Evolutionary conservation across 2,888 invertebrate genomes (phyloP), one percentile per base, ranked within the genome.

Genomic region (Cheilosia vulpina): DNA sequence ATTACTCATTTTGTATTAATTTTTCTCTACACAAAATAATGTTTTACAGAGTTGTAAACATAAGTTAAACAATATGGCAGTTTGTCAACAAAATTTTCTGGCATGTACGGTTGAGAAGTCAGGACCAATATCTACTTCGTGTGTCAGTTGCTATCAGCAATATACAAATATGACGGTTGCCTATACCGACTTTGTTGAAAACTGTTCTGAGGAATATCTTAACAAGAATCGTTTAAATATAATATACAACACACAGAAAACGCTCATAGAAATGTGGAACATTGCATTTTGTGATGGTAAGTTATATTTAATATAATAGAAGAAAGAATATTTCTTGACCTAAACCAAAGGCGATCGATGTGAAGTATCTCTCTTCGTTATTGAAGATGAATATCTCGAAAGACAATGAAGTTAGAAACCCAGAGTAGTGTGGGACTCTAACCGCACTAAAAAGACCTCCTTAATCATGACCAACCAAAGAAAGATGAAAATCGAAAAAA

Each of bases 201-300:
- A 43, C 21, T 85, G 84, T 27, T 52, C 60, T 4, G n/a, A 62
- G 3, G 0, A 57, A 38, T 41, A 45, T 4, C 24, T 85, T 1
- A 50, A 71, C 21, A 13, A 57, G 13, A 81, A 85, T 19, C 84
- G 62, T 5, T 62, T 80, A 2, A 62, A 72, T n/a, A 11, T 85
- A 34, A 62, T 76, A 3, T 66, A 55, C 15, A 71, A 55, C 13
- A 68, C 76, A 38, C 75, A 85, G 6, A 55, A 50, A 7, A 7
- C 7, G 4, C 47, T 81, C 0, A 7, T 50, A 1, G 72, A 63
- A 15, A 7, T 73, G 6, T 85, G 85, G 85, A 73, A 81, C 24
- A 77, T 62, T 38, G 81, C 57, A 57, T 85, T 81, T 57, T 85
- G 85, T 21, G 15, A 77, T 57, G 81, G 85, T 85, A 43, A 57